Base-by-base conservation (phyloP, 92 coral and sea anemone genomes). In the Actinostola sp. region DNA sequence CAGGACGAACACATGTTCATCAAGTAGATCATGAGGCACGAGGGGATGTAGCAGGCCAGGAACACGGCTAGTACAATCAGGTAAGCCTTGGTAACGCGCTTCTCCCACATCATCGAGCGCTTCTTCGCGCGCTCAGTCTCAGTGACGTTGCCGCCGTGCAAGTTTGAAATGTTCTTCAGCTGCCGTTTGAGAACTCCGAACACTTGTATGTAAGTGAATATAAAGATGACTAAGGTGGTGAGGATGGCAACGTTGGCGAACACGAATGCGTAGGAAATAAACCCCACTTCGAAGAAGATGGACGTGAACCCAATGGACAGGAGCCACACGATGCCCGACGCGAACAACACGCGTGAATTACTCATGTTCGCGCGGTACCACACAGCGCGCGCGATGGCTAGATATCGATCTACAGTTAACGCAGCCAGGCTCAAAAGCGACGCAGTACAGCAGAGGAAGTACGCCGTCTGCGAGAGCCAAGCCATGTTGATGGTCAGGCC, bases 191-290 rank as follows among this genome's bases (percentile, higher is more conserved):
- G 88, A 42, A 73, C 64, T 34, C 67, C 88, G 61, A 91, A 89
- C 55, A 93, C 88, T 24, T 92, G 93, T 45, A 91, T 87, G 71
- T 91, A 93, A 3, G 94, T 84, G 73, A 93, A 93, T 11, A 93
- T 34, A 78, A 93, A 86, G 43, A 93, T 84, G 55, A 89, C 57
- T 46, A 93, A 74, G 54, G 98, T 91, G 66, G 84, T 66, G 64
- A 93, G 82, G 45, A 91, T 82, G 58, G 98, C 82, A 24, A 92
- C 84, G 82, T 93, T 93, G 54, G 97, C 97, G 62, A 91, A 83
- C 30, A 88, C 86, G 68, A 91, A 91, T 17, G 92, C 92, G 63
- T 91, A 91, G 3, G 85, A n/a, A 16, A 91, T 82, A 43, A 91
- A 91, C 19, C 97, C 97, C 15, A 91, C 88, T 12, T 43, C 72